Conservation (phyloP, 2,113 vertebrate genomes). For the Hiodon alosoides region DNA sequence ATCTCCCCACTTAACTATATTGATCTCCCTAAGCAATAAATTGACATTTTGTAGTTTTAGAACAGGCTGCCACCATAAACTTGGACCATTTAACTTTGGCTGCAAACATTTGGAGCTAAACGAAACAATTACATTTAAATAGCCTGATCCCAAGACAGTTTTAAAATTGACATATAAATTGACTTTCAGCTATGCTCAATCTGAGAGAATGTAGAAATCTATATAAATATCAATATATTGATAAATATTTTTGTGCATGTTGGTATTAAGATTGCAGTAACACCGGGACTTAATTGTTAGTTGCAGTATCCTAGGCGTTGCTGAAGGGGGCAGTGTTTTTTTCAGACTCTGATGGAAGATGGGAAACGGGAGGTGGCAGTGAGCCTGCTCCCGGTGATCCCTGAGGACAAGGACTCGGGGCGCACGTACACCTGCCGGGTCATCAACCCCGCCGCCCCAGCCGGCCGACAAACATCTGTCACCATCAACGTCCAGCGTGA, state of each 20-base stretch:
- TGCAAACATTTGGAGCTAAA: conserved; percentile 55
- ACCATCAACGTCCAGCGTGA: conserved; percentile 83
- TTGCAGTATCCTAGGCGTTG: neutral
- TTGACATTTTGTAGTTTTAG: conserved; percentile 53
- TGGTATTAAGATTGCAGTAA: neutral
- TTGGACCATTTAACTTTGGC: conserved; percentile 50
- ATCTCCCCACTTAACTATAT: conserved; percentile 67
- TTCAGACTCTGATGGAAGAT: conserved; percentile 68
- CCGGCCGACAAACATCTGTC: conserved; percentile 74
- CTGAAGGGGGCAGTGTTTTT: neutral
- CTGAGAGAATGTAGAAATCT: neutral
- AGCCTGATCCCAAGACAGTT: neutral
- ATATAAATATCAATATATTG: neutral
- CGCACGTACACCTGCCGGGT: conserved; percentile 78
- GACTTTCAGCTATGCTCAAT: neutral
- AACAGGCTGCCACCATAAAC: conserved; percentile 59
- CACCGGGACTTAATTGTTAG: neutral
- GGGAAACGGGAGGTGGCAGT: conserved; percentile 66
- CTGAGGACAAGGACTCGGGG: conserved; percentile 73
- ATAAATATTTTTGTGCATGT: neutral
- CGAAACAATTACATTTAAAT: conserved; percentile 36
- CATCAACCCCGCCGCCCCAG: conserved; percentile 73
- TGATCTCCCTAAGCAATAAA: conserved; percentile 67
- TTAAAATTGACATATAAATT: neutral
- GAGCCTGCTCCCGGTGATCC: conserved; percentile 73